A percentile compares a stretch with the other conserved stretches of the same genome.
phyloP scores from a whole-genome alignment of 35 echinoderm and acorn worm genomes.

The Ophiothrix spiculata region DNA sequence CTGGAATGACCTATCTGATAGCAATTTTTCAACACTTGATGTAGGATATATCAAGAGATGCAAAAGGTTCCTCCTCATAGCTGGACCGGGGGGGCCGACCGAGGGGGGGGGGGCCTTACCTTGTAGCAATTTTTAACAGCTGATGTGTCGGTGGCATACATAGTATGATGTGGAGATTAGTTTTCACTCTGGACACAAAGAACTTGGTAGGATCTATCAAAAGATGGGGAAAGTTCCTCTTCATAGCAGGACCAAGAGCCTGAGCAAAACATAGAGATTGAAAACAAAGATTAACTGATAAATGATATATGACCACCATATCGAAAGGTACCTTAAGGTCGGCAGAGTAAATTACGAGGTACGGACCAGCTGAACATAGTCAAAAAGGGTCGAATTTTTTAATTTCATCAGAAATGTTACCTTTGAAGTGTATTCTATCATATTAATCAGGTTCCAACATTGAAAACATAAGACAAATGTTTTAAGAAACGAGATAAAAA shows the following conservation, averaged over 20 bases:
- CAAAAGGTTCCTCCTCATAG: conserved; percentile 81
- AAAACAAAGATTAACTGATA: neutral
- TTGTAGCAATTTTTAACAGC: conserved; percentile 76
- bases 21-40: conserved; percentile 95
- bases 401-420: too few species aligned
- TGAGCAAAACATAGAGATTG: conserved; percentile 6
- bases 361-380: neutral
- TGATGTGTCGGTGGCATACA: conserved; percentile 84
- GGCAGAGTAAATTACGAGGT: too few species aligned
- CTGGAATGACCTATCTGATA: too few species aligned
- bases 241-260: conserved; percentile 89
- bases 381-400: neutral
- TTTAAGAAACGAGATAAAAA: too few species aligned
- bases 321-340: too few species aligned
- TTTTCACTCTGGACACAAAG: conserved; percentile 95
- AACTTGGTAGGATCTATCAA: conserved; percentile 94
- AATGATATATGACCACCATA: too few species aligned
- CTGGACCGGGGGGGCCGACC: conserved; percentile 76
- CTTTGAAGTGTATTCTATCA: too few species aligned
- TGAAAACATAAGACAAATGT: too few species aligned
- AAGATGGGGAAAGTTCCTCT: conserved; percentile 68
- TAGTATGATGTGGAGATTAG: conserved; percentile 93
- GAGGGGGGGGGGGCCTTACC: too few species aligned
- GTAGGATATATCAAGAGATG: conserved; percentile 81
- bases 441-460: too few species aligned